Base-by-base conservation (phyloP, 2,113 vertebrate species). In the Helogale parvula region DNA sequence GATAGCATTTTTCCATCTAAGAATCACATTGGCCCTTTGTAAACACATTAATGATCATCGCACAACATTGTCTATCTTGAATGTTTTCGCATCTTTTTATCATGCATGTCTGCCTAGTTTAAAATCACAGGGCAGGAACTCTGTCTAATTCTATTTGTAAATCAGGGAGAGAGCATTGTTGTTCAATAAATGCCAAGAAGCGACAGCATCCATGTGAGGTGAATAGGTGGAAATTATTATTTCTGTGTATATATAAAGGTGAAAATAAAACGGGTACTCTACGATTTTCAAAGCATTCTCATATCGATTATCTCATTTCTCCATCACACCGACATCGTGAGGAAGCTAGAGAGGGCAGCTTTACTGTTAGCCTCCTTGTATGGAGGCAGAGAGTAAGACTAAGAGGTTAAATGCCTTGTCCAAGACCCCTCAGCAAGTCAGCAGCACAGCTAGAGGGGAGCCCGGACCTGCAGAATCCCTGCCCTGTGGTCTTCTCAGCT, bases 121-220 rank as follows among this genome's bases (percentile, higher is more conserved):
- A 85, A 96, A 98, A 92, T 82, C 92, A 94, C 17, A 91, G 90
- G 94, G 92, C 97, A 96, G 85, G 93, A 95, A 95, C 87, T 90
- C 97, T 95, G 92, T 85, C 84, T 95, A 85, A 95, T 94, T 98
- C 93, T 97, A 68, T 97, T 96, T 98, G 90, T 96, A 97, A 95
- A 83, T 85, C 91, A 93, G 66, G 27, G 52, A 76, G 9, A 41
- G 9, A 94, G 16, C 76, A 50, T 41, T 93, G 54, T 90, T 87
- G 81, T 95, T 96, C 63, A 35, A 94, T 94, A 97, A 88, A 93
- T 90, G 68, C 90, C 95, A 96, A 88, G 87, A 94, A 96, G 88
- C 38, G 52, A 38, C 33, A 96, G 88, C 68, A 95, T 94, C 90
- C 69, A 16, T 86, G 52, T 79, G 87, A 96, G 88, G 90, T 93